A percentile compares a stretch with the other conserved stretches of the same genome.
These are phyloP conservation scores for Lycodopsis pacificus DNA, from an alignment of 2,797 vertebrate genomes.

Conservation along the genomic window DNA sequence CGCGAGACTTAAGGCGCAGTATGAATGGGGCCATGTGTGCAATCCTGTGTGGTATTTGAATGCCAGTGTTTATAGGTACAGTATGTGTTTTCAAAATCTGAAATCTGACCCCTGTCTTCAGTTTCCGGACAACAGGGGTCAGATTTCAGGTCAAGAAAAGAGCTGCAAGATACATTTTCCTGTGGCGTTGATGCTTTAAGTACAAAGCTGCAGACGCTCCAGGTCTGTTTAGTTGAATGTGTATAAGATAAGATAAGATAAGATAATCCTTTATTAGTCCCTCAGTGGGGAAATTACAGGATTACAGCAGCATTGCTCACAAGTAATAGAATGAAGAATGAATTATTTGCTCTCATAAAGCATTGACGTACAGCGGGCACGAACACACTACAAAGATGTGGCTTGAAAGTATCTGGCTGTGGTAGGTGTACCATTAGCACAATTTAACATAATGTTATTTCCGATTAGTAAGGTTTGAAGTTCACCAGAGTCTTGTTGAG, in stretches of 20 bases:
- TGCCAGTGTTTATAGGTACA: neutral
- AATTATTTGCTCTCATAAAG: neutral
- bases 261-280: too few species aligned
- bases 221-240: slow-evolving; percentile 1
- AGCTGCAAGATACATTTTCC: neutral
- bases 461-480: neutral
- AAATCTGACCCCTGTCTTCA: slow-evolving; percentile 17
- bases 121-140: neutral
- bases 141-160: slow-evolving; percentile 4
- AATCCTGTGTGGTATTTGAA: neutral
- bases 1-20: neutral
- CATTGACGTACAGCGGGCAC: neutral
- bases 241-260: too few species aligned
- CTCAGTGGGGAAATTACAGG: too few species aligned
- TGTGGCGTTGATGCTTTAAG: neutral
- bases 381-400: neutral
- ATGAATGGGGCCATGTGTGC: neutral
- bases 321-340: too few species aligned
- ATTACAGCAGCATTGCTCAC: too few species aligned
- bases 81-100: neutral
- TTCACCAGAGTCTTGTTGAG: neutral
- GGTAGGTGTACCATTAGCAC: neutral
- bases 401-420: neutral
- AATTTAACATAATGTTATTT: neutral
- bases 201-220: slow-evolving; percentile 2